Conservation (phyloP, 2,888 invertebrate species). For the Tenthredo livida region DNA sequence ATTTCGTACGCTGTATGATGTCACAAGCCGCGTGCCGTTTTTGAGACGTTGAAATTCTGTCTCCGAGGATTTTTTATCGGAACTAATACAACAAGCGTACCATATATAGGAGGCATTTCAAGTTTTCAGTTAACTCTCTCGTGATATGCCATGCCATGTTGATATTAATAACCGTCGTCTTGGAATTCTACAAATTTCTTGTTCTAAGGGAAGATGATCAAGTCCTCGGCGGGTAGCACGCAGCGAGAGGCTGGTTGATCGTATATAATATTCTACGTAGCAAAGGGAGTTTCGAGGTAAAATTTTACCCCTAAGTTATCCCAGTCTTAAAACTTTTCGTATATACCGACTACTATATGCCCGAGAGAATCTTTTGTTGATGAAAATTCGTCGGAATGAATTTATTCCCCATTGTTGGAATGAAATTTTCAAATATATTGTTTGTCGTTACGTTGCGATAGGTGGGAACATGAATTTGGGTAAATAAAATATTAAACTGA, state of each 20-base stretch:
- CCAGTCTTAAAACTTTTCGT: not conserved
- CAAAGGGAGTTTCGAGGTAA: not conserved
- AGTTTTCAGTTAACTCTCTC: not conserved
- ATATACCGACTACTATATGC: not conserved
- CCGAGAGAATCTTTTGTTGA: constrained; percentile 24
- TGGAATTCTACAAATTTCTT: constrained; percentile 39
- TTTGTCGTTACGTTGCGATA: not conserved
- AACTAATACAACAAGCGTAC: not conserved
- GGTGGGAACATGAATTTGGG: not conserved
- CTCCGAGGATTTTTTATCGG: not conserved
- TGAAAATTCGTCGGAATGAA: constrained; percentile 5
- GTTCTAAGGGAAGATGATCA: constrained; percentile 37
- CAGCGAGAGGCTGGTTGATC: not conserved
- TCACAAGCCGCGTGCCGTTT: not conserved
- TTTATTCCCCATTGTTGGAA: not conserved
- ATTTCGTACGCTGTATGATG: too few species aligned
- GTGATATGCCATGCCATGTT: not conserved
- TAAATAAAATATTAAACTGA: not conserved
- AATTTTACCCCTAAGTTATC: constrained; percentile 11
- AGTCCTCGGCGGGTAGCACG: not conserved
- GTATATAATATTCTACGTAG: constrained; percentile 8
- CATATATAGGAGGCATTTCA: not conserved
- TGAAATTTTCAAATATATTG: not conserved
- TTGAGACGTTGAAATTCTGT: not conserved
- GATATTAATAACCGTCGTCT: constrained; percentile 26